Percentiles rank a stretch among this genome's conserved stretches.
These are phyloP conservation scores for Lydus trimaculatus DNA, from an alignment of 2,888 invertebrate species.

Conservation along the genomic window DNA sequence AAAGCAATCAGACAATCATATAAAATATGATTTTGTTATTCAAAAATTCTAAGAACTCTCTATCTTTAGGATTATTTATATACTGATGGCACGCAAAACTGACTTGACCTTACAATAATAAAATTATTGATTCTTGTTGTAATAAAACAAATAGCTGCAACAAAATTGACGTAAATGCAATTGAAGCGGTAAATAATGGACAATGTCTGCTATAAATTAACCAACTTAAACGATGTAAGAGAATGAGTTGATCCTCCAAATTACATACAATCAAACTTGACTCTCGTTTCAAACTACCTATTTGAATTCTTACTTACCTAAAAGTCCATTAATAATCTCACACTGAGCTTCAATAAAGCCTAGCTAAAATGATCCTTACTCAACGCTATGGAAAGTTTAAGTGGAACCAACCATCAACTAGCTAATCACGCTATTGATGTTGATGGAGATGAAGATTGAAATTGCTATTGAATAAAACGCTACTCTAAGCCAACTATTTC, in stretches of 20 bases:
- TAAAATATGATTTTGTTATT: neutral
- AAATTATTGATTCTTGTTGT: neutral
- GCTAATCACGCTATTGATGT: too few relatives aligned
- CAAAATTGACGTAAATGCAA: neutral
- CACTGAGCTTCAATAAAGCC: too few relatives aligned
- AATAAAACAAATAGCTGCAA: neutral
- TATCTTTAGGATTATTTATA: neutral
- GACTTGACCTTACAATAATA: neutral
- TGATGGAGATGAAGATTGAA: too few relatives aligned
- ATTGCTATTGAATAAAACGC: too few relatives aligned
- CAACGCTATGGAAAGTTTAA: too few relatives aligned
- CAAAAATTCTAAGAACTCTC: neutral
- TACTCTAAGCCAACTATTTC: too few relatives aligned
- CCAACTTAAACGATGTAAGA: neutral
- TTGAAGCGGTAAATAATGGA: neutral
- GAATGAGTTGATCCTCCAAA: neutral
- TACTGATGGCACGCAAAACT: constrained; percentile 3
- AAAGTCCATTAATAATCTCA: too few relatives aligned
- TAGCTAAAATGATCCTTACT: too few relatives aligned
- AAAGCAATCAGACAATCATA: neutral
- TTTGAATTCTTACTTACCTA: too few relatives aligned
- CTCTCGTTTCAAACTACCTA: neutral
- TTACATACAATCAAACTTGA: neutral
- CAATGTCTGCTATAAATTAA: neutral
- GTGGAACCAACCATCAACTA: too few relatives aligned